A percentile compares a stretch with the other conserved stretches of the same genome.
These are phyloP conservation scores for Marisa cornuarietis DNA, from an alignment of 1,140 invertebrate species.

Conservation along the genomic window DNA sequence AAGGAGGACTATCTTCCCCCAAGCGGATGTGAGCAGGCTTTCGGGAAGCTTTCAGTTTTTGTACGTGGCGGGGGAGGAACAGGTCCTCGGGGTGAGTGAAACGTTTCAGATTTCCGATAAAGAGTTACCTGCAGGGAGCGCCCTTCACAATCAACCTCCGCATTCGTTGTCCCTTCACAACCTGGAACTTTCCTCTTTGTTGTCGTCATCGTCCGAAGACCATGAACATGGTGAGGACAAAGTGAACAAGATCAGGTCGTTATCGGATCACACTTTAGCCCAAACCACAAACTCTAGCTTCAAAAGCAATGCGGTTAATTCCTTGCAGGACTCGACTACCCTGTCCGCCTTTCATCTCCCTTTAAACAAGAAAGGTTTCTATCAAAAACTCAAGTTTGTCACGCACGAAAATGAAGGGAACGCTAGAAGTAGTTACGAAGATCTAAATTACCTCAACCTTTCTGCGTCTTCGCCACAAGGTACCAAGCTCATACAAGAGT, in stretches of 20 bases:
- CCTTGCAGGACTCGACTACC: too few relatives aligned
- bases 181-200: background rate
- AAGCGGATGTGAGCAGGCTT: background rate
- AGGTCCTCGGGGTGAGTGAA: slow-evolving; percentile 15
- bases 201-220: slow-evolving; percentile 1
- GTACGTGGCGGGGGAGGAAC: slow-evolving; percentile 1
- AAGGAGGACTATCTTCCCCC: slow-evolving; percentile 11
- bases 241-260: background rate
- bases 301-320: too few relatives aligned
- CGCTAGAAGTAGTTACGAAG: too few relatives aligned
- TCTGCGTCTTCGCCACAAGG: too few relatives aligned
- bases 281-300: background rate
- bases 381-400: too few relatives aligned
- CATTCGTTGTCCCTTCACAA: slow-evolving; percentile 15
- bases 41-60: slow-evolving; percentile 19
- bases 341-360: too few relatives aligned
- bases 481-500: too few relatives aligned
- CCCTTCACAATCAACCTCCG: background rate
- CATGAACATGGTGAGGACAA: background rate
- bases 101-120: background rate
- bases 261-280: background rate
- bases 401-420: too few relatives aligned
- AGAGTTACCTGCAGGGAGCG: too few relatives aligned
- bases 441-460: too few relatives aligned
- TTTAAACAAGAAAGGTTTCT: too few relatives aligned